Evolutionary conservation across 2,888 invertebrate genomes (phyloP).

Genomic region (Cryptocheilus praepositus): DNA sequence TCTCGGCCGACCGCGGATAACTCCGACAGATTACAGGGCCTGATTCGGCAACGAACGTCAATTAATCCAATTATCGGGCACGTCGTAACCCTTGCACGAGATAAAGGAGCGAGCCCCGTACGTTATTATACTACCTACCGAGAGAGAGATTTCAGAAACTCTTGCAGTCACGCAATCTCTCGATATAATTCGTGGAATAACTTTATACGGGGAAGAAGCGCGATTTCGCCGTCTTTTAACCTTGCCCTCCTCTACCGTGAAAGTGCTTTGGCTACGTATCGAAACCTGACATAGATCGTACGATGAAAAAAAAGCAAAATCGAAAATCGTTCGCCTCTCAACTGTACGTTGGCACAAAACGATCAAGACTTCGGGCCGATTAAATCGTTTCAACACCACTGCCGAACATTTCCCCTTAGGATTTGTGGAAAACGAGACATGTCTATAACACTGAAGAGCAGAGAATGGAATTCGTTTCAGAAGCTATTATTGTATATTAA

Average conservation of each 20-base stretch:
- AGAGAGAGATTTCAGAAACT: slow-evolving; percentile 59
- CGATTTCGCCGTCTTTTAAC: slow-evolving; percentile 25
- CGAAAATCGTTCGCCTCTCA: neutral
- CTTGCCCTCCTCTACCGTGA: slow-evolving; percentile 34
- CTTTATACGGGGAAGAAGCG: slow-evolving; percentile 45
- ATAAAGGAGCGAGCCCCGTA: slow-evolving; percentile 41
- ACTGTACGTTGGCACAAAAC: neutral
- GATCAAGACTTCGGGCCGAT: neutral
- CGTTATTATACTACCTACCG: slow-evolving; percentile 58
- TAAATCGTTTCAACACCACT: neutral
- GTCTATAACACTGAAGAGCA: too few relatives aligned
- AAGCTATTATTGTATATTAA: too few relatives aligned
- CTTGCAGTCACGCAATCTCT: slow-evolving; percentile 67
- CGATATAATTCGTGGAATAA: slow-evolving; percentile 69
- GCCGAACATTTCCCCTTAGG: neutral
- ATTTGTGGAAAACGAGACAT: too few relatives aligned
- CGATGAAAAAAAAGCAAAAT: neutral
- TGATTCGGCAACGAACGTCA: slow-evolving; percentile 60
- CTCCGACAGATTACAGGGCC: slow-evolving; percentile 60
- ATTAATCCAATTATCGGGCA: slow-evolving; percentile 70
- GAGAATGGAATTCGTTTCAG: too few relatives aligned
- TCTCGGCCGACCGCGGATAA: slow-evolving; percentile 25
- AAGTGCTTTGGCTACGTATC: slow-evolving; percentile 29
- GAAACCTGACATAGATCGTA: slow-evolving; percentile 10
- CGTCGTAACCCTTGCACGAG: slow-evolving; percentile 47